A percentile compares a stretch with the other conserved stretches of the same genome.
These are phyloP conservation scores for Akabosia matsudoensis DNA, from an alignment of 1,140 invertebrate genomes.

Conservation along the genomic window DNA sequence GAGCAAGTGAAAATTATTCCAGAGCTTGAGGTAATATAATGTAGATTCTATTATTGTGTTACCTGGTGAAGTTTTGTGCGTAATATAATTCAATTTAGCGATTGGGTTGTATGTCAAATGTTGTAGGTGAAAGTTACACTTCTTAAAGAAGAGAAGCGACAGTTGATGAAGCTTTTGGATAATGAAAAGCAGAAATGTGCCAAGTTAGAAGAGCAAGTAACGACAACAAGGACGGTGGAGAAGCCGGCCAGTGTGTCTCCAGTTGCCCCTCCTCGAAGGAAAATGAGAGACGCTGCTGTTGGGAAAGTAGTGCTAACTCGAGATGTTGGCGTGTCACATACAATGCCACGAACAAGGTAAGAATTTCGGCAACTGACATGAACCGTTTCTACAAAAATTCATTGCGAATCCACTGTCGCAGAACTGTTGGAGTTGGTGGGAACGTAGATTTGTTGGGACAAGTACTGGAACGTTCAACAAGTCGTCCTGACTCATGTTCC, in stretches of 20 bases:
- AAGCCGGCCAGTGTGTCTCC: conserved; percentile 15
- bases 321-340: conserved; percentile 62
- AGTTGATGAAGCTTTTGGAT: conserved; percentile 53
- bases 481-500: conserved; percentile 34
- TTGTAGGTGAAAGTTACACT: conserved; percentile 63
- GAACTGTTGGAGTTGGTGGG: conserved; percentile 41
- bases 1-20: conserved; percentile 80
- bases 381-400: no score
- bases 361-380: neutral
- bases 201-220: conserved; percentile 16
- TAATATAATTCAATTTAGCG: neutral
- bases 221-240: neutral
- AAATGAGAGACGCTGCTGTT: conserved; percentile 62
- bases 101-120: no score
- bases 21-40: conserved; percentile 65
- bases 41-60: conserved; percentile 20
- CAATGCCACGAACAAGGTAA: conserved; percentile 51
- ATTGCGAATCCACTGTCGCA: neutral
- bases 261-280: conserved; percentile 34
- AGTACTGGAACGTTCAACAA: conserved; percentile 32
- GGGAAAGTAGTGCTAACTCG: conserved; percentile 64
- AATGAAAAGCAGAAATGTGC: conserved; percentile 29
- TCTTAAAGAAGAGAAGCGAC: conserved; percentile 70
- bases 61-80: neutral
- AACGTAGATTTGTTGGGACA: conserved; percentile 20